Evolutionary conservation across 2,888 invertebrate genomes (phyloP), one percentile per base, ranked within the genome.

Genomic region (Agriopis marginaria): DNA sequence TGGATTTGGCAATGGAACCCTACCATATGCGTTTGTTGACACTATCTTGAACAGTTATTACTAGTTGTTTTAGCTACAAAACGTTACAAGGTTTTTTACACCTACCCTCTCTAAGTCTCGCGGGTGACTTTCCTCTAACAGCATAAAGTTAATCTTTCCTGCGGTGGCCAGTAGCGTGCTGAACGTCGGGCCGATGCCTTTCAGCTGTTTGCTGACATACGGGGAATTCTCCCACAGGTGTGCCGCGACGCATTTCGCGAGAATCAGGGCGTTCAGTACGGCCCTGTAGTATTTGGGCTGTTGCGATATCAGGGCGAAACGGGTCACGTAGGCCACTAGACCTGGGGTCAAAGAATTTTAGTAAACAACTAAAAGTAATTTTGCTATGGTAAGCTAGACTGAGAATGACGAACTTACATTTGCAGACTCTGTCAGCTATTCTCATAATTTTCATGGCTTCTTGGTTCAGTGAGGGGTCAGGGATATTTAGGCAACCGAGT

Each of bases 171-270:
- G 86, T 44, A 95, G 87, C 1, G 93, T 91, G 17, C 97, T 96
- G 74, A 96, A 94, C 0, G 95, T 95, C 9, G 95, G 95, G 0
- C 97, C 97, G 72, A 97, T 97, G 56, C 96, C 96, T 66, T 95
- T 95, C 59, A 98, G 86, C 83, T 97, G 97, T 78, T 95, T 95
- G 70, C 96, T 93, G 32, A 97, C 95, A 83, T 94, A 96, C 1
- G 83, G 83, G 0, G 97, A 97, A 84, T 97, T 96, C 81, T 97
- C 97, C 97, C 98, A 98, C 54, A 97, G 87, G 77, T 95, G 95
- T 0, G 96, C 95, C 42, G 89, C 81, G 72, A 97, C 92, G 81
- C 97, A 96, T 89, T 97, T 97, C 7, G 95, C 90, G 65, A 97
- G 89, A 42, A 95, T 88, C 32, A 96, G 86, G 0, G 96, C 89